Evolutionary conservation across 2,113 vertebrate species (phyloP).

Genomic region (Oryzias javanicus): DNA sequence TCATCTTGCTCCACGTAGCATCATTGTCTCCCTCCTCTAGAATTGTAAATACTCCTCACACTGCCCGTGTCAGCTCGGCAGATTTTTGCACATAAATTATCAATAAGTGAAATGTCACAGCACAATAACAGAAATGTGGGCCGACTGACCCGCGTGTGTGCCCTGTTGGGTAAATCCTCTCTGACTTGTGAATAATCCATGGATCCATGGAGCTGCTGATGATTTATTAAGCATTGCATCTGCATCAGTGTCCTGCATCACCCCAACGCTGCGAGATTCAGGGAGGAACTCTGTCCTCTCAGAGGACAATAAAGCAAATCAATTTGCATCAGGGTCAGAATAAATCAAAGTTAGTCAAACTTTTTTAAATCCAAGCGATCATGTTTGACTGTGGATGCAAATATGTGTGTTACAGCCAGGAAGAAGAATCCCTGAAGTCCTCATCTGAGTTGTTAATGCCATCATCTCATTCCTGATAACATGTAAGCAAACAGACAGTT

Average conservation of each 20-base stretch:
- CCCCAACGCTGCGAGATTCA: neutral
- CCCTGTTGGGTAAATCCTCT: conserved; percentile 39
- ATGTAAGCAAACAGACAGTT: too few relatives aligned
- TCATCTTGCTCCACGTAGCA: conserved; percentile 1
- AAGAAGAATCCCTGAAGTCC: too few relatives aligned
- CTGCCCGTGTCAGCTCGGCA: conserved; percentile 34
- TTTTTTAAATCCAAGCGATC: too few relatives aligned
- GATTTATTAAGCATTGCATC: conserved; percentile 39
- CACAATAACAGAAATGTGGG: conserved; percentile 37
- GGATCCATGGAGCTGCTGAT: conserved; percentile 20
- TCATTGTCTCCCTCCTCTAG: conserved; percentile 34
- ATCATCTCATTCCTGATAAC: too few relatives aligned
- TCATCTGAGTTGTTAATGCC: too few relatives aligned
- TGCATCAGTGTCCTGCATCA: conserved; percentile 18
- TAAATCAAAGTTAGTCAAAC: too few relatives aligned
- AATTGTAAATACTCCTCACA: conserved; percentile 27
- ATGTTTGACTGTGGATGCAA: too few relatives aligned
- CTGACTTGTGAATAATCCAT: conserved; percentile 44
- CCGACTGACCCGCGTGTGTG: conserved; percentile 21
- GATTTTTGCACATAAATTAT: conserved; percentile 39
- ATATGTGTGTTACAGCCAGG: too few relatives aligned
- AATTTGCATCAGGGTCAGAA: too few relatives aligned
- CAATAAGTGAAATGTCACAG: conserved; percentile 62
- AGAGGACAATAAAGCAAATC: too few relatives aligned
- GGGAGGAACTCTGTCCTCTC: neutral